Conservation (phyloP, 2,113 vertebrate species). For the Caranx ignobilis region DNA sequence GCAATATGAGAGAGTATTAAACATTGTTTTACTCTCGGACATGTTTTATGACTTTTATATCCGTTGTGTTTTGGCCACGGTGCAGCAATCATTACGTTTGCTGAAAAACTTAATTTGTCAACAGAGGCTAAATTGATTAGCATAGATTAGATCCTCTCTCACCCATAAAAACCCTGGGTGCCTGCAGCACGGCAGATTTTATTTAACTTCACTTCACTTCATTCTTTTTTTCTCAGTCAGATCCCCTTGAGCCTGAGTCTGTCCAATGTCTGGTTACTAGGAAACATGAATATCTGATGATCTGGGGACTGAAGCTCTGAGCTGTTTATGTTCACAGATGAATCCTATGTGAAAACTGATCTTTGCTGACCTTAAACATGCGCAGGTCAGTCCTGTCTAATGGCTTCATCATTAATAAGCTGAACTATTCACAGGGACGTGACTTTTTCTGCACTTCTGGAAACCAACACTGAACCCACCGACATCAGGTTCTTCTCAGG, state of each 20-base stretch:
- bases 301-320: constrained; percentile 12
- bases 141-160: constrained; percentile 54
- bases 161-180: constrained; percentile 14
- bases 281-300: constrained; percentile 35
- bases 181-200: constrained; percentile 54
- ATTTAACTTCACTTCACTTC: constrained; percentile 49
- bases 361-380: neutral
- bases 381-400: neutral
- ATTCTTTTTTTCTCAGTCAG: constrained; percentile 36
- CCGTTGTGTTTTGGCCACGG: neutral
- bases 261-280: constrained; percentile 22
- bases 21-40: neutral
- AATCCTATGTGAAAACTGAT: constrained; percentile 11
- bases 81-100: constrained; percentile 3
- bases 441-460: too few species aligned
- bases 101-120: constrained; percentile 31
- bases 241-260: constrained; percentile 21
- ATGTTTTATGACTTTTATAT: constrained; percentile 8
- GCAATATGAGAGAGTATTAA: neutral
- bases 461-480: too few species aligned
- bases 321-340: constrained; percentile 36
- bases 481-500: neutral
- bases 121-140: constrained; percentile 51
- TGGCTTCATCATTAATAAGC: neutral
- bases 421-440: neutral